A percentile compares a stretch with the other conserved stretches of the same genome.
Conservation (phyloP, 2,888 invertebrate species). For the Scaptomyza caliginosa region DNA sequence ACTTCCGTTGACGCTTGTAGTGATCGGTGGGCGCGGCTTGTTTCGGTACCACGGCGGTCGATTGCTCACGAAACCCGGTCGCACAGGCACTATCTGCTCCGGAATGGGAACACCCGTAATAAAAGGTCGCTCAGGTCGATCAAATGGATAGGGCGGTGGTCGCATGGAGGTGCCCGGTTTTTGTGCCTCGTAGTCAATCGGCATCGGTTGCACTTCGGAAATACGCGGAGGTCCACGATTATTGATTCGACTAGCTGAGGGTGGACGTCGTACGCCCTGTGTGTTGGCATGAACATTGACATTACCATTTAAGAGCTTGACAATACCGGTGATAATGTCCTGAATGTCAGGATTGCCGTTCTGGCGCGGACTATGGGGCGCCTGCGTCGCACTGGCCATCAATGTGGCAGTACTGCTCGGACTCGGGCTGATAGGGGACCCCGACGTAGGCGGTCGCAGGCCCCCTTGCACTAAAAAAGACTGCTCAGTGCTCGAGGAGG, state of each 20-base stretch:
- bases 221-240: conserved; percentile 95
- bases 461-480: conserved; percentile 85
- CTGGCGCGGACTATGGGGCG: conserved; percentile 83
- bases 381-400: conserved; percentile 76
- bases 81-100: conserved; percentile 89
- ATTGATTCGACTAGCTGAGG: conserved; percentile 91
- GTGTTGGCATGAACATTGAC: conserved; percentile 93
- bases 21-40: conserved; percentile 85
- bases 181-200: conserved; percentile 85
- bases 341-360: conserved; percentile 92
- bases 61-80: conserved; percentile 86
- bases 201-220: conserved; percentile 89
- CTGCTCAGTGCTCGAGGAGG: conserved; percentile 48
- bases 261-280: conserved; percentile 88
- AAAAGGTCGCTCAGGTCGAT: conserved; percentile 87
- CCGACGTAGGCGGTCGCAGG: conserved; percentile 84
- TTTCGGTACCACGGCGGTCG: conserved; percentile 89
- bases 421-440: conserved; percentile 83
- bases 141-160: conserved; percentile 89
- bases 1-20: conserved; percentile 80
- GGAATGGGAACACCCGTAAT: conserved; percentile 89
- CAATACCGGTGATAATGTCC: conserved; percentile 95
- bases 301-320: conserved; percentile 94
- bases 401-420: conserved; percentile 81
- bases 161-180: conserved; percentile 81